phyloP scores from a whole-genome alignment of 1,140 invertebrate genomes.

The Aphaenogaster ashmeadi region DNA sequence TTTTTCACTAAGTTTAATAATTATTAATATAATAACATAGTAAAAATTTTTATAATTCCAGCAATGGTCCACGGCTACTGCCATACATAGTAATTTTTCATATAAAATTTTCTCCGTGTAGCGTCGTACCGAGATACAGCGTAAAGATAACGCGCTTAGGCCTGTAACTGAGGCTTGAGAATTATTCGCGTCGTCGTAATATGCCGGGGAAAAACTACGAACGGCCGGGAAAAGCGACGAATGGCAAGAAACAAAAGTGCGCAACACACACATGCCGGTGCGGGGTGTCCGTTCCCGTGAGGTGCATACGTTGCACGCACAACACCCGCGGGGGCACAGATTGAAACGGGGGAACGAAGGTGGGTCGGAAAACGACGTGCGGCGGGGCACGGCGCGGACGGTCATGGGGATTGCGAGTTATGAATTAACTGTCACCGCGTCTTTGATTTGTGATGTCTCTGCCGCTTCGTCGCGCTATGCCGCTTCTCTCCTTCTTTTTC shows the following conservation, averaged over 20 bases:
- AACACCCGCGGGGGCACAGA: slow-evolving; percentile 72
- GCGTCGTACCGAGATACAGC: background rate
- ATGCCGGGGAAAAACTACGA: slow-evolving; percentile 25
- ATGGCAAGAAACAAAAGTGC: slow-evolving; percentile 66
- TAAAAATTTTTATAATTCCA: too few species aligned
- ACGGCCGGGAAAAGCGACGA: slow-evolving; percentile 11
- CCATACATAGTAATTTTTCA: too few species aligned
- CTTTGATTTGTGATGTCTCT: slow-evolving; percentile 80
- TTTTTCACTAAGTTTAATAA: too few species aligned
- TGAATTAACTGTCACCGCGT: slow-evolving; percentile 81
- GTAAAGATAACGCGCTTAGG: background rate
- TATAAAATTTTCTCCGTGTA: too few species aligned
- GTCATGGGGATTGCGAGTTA: slow-evolving; percentile 75
- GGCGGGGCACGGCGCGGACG: slow-evolving; percentile 32
- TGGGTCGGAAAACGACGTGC: slow-evolving; percentile 31
- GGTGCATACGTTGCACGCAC: slow-evolving; percentile 73
- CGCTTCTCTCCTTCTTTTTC: background rate
- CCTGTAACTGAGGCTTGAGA: slow-evolving; percentile 17
- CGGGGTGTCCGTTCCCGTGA: slow-evolving; percentile 42
- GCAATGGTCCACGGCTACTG: too few species aligned
- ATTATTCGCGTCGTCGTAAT: slow-evolving; percentile 40
- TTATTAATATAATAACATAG: too few species aligned
- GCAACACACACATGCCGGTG: slow-evolving; percentile 58
- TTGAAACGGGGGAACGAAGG: slow-evolving; percentile 69
- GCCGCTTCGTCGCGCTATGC: slow-evolving; percentile 30